A percentile compares a stretch with the other conserved stretches of the same genome.
These are phyloP conservation scores for Cyprinodon diabolis DNA, from an alignment of 2,797 vertebrate genomes.

Conservation along the genomic window DNA sequence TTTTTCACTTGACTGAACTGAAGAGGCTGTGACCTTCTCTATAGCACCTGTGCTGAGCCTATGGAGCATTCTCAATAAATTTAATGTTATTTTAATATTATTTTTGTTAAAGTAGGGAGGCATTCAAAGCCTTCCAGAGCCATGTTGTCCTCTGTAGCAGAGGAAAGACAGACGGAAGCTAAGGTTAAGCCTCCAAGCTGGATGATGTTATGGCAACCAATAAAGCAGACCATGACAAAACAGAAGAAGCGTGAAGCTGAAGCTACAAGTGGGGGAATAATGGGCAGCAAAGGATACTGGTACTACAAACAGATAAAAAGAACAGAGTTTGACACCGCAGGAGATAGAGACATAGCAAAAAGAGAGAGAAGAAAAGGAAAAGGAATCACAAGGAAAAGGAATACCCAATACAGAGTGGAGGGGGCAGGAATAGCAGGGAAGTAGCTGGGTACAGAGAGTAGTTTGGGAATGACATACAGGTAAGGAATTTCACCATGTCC, in stretches of 20 bases:
- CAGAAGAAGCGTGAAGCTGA: slow-evolving; percentile 74
- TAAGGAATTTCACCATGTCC: slow-evolving; percentile 49
- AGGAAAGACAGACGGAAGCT: slow-evolving; percentile 53
- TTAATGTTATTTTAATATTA: slow-evolving; percentile 34
- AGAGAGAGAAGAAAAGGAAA: slow-evolving; percentile 31
- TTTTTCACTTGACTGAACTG: slow-evolving; percentile 39
- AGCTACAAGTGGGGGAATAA: slow-evolving; percentile 66
- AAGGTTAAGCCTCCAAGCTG: slow-evolving; percentile 62
- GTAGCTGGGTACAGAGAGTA: slow-evolving; percentile 20
- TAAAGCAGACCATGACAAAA: slow-evolving; percentile 69
- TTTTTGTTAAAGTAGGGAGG: slow-evolving; percentile 28
- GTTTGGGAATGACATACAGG: slow-evolving; percentile 35
- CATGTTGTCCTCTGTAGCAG: slow-evolving; percentile 52
- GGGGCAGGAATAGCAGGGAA: slow-evolving; percentile 14
- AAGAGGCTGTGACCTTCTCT: slow-evolving; percentile 32
- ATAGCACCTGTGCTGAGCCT: slow-evolving; percentile 18
- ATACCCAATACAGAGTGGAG: slow-evolving; percentile 13
- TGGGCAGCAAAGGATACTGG: slow-evolving; percentile 33
- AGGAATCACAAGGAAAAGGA: slow-evolving; percentile 11
- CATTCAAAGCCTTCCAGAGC: slow-evolving; percentile 76
- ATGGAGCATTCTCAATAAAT: slow-evolving; percentile 33
- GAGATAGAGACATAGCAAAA: slow-evolving; percentile 31
- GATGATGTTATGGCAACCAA: slow-evolving; percentile 68
- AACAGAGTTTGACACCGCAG: slow-evolving; percentile 28
- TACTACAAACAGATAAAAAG: slow-evolving; percentile 25